Evolutionary conservation across 2,797 vertebrate genomes (phyloP), one percentile per base, ranked within the genome.

Genomic region (Spea hammondii): DNA sequence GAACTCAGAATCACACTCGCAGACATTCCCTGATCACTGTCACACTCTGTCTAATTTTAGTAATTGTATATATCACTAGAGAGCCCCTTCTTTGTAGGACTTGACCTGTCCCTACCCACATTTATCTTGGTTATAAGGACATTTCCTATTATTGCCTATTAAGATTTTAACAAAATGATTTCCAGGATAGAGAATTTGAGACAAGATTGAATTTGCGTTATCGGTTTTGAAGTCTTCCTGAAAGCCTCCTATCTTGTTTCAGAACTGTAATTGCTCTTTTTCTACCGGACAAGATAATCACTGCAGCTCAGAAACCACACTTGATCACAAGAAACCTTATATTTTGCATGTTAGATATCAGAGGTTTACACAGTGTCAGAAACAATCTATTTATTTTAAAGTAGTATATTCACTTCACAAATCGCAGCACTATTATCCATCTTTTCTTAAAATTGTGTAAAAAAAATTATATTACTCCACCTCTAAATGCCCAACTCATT

Each of bases 31-130:
- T 44, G 82, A 84, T 85, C 78, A 78, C 79, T 83, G 83, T 77
- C 51, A 86, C 73, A 10, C 12, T 55, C 51, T n/a, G 57, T 84
- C 89, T 91, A 89, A 91, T 90, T 83, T 89, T 88, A 89, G 86
- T 47, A 69, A 72, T 82, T 79, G 78, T 72, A 65, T 80, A 74
- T 78, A 62, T 83, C 76, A 14, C 57, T 66, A 72, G 79, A 80
- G 82, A 73, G 80, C 82, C 71, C 84, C 78, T 65, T 82, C 80
- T 83, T 74, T 2, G 0, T 72, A 83, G 80, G 79, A 64, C 69
- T 79, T 74, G 66, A 79, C 76, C 83, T 83, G 84, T 79, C 77
- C 82, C 59, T 10, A 32, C 32, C 2, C 32, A 17, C 6, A 17
- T 83, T 86, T 79, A 84, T 78, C 59, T 32, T 44, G 70, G 47